phyloP scores from a whole-genome alignment of 2,797 vertebrate species.

The Danio jaintianensis region DNA sequence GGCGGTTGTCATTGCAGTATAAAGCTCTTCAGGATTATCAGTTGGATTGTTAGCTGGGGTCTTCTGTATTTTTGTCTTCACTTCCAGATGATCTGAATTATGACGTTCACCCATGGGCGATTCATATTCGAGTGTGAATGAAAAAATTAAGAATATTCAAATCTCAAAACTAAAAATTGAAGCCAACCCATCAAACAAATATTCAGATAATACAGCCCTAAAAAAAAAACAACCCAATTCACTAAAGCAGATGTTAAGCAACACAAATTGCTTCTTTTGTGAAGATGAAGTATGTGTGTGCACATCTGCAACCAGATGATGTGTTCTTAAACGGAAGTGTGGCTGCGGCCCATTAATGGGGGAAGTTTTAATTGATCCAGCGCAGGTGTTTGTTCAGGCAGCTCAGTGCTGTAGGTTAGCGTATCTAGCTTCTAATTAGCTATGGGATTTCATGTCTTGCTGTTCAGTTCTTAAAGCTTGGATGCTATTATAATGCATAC shows the following conservation, averaged over 20 bases:
- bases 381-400: slow-evolving; percentile 79
- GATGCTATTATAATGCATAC: slow-evolving; percentile 24
- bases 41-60: too few species aligned
- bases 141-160: too few species aligned
- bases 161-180: too few species aligned
- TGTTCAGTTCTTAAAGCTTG: slow-evolving; percentile 53
- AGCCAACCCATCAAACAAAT: too few species aligned
- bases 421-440: slow-evolving; percentile 78
- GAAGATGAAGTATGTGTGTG: slow-evolving; percentile 18
- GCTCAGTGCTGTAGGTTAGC: slow-evolving; percentile 68
- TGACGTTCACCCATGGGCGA: too few species aligned
- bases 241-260: slow-evolving; percentile 4
- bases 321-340: slow-evolving; percentile 71
- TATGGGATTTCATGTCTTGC: slow-evolving; percentile 73
- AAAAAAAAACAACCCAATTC: neutral
- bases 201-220: too few species aligned
- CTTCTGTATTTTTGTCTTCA: too few species aligned
- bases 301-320: slow-evolving; percentile 65
- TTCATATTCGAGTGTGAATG: too few species aligned
- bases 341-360: slow-evolving; percentile 71
- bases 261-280: neutral
- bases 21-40: too few species aligned
- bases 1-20: too few species aligned
- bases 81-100: too few species aligned
- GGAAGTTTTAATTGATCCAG: slow-evolving; percentile 75